Evolutionary conservation across 2,113 vertebrate species (phyloP).

Genomic region (Spilogale gracilis): DNA sequence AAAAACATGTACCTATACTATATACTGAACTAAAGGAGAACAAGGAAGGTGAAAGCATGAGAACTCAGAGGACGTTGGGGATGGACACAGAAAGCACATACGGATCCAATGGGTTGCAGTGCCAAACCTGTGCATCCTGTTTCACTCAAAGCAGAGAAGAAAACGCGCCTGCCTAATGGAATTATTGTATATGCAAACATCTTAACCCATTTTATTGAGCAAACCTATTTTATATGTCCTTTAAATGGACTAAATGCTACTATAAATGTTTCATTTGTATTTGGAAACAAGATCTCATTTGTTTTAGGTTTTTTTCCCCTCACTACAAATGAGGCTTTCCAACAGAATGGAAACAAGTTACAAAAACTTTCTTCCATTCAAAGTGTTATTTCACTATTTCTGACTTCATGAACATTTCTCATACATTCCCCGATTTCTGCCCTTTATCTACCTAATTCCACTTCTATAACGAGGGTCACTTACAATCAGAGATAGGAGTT

Average conservation of each 20-base stretch:
- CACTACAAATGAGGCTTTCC: background rate
- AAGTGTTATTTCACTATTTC: background rate
- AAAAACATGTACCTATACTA: too few relatives aligned
- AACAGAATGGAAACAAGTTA: background rate
- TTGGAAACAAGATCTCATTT: background rate
- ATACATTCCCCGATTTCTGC: background rate
- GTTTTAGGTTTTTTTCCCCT: background rate
- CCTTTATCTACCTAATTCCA: slow-evolving; percentile 9
- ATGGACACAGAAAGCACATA: background rate
- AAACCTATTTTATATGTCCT: background rate
- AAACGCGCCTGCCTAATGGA: background rate
- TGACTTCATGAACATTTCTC: background rate
- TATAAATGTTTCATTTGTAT: background rate
- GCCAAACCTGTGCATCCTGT: background rate
- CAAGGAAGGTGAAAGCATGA: background rate
- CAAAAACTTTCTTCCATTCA: background rate
- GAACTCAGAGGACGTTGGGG: background rate
- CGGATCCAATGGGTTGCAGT: background rate
- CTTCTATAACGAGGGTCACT: background rate
- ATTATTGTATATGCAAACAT: background rate
- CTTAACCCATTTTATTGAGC: background rate
- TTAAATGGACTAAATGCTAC: background rate
- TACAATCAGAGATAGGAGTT: background rate
- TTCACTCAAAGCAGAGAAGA: background rate
- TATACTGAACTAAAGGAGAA: background rate